Evolutionary conservation across 2,797 vertebrate species (phyloP).

Genomic region (Chelidonichthys spinosus): DNA sequence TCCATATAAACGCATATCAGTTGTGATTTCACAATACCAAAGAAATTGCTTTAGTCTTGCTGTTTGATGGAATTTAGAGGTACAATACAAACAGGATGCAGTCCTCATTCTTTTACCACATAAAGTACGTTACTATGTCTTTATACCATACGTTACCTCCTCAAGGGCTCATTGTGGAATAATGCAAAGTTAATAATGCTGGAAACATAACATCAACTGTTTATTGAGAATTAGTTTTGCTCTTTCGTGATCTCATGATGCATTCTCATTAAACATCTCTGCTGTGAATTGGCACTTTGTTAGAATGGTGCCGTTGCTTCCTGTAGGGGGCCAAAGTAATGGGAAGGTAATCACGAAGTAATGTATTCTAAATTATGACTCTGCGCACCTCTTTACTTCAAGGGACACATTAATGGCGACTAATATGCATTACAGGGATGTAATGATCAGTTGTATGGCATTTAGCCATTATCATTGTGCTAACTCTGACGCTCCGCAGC

Average conservation of each 20-base stretch:
- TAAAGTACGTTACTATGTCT: not conserved
- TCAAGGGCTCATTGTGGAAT: not conserved
- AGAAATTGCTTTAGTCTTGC: not conserved
- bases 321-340: constrained; percentile 8
- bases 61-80: not conserved
- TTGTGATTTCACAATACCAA: constrained; percentile 15
- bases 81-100: not conserved
- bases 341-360: not conserved
- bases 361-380: constrained; percentile 15
- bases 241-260: not conserved
- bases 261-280: constrained; percentile 17
- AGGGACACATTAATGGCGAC: constrained; percentile 12
- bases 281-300: constrained; percentile 1
- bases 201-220: constrained; percentile 3
- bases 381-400: constrained; percentile 1
- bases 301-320: not conserved
- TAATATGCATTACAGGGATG: constrained; percentile 9
- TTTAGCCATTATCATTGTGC: constrained; percentile 7
- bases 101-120: no score
- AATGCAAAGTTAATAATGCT: not conserved
- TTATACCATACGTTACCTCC: no score
- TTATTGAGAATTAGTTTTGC: constrained; percentile 1
- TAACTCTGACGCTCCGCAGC: not conserved
- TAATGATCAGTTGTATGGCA: constrained; percentile 11
- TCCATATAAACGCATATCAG: constrained; percentile 14